Base-by-base conservation (phyloP, 2,113 vertebrate species). In the Phyllostomus discolor region DNA sequence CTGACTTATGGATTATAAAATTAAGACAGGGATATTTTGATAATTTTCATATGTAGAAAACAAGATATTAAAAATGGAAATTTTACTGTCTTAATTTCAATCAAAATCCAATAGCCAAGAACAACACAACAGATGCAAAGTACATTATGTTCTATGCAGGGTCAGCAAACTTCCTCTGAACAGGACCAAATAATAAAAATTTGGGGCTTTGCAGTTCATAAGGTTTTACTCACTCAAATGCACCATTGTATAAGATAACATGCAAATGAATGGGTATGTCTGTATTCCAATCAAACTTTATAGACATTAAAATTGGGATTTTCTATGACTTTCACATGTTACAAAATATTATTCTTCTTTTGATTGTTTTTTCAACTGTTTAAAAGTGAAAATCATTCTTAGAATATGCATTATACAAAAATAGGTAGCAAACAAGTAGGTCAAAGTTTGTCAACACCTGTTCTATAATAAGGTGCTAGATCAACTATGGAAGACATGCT, bases 1-100 rank as follows among this genome's bases (percentile, higher is more conserved):
- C 1, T 50, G 7, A 96, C 80, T 84, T 1, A 24, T 80, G 5
- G 17, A 69, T 90, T 67, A 85, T 87, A 95, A 97, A 38, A n/a
- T 85, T 86, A 91, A 98, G 38, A 72, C 0, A 16, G 31, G 50
- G 76, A 35, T 26, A 1, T 43, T 88, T 78, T 90, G 24, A 59
- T 28, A 83, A 0, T 24, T 96, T 94, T 89, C 17, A 73, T 48
- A 35, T 31, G 43, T 14, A 84, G 4, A 88, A 10, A 94, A 81
- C 1, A 57, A 3, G 7, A 76, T 78, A 4, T 80, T 88, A 70
- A 85, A 91, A 91, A 66, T n/a, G 12, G 3, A 14, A 93, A 4
- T 43, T 94, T 76, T 28, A 62, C 15, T 73, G 0, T 92, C 50
- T 93, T 33, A 82, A 20, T 93, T 88, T 73, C 73, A 87, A 79